These are phyloP conservation scores for Girardinichthys multiradiatus DNA, from an alignment of 2,113 vertebrate genomes.

Conservation along the genomic window DNA sequence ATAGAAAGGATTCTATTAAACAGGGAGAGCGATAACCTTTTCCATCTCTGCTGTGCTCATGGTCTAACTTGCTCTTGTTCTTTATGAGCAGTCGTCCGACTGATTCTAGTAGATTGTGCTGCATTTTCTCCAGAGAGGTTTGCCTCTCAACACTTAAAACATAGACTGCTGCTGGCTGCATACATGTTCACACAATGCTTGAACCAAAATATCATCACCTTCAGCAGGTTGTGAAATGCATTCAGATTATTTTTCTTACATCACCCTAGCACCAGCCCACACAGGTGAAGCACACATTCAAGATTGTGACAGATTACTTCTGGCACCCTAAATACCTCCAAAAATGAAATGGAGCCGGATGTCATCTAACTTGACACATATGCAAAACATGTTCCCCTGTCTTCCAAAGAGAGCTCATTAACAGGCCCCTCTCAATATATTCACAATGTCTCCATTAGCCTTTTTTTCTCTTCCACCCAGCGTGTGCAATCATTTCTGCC, in stretches of 20 bases:
- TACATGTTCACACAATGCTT: not conserved
- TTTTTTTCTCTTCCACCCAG: constrained; percentile 16
- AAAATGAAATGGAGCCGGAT: constrained; percentile 26
- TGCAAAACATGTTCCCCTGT: constrained; percentile 40
- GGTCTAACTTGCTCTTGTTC: constrained; percentile 1
- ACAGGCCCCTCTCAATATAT: constrained; percentile 34
- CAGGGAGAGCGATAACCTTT: constrained; percentile 48
- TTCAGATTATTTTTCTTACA: constrained; percentile 14
- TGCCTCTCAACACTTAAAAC: constrained; percentile 3
- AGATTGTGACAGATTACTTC: constrained; percentile 34
- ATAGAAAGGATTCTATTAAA: constrained; percentile 53
- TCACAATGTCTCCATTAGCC: constrained; percentile 37
- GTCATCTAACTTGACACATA: constrained; percentile 38
- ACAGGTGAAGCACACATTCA: constrained; percentile 29
- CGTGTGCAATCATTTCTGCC: constrained; percentile 35
- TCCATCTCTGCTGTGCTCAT: constrained; percentile 32
- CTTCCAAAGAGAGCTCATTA: constrained; percentile 56
- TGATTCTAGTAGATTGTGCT: constrained; percentile 25
- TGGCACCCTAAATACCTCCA: constrained; percentile 19
- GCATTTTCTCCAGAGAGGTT: constrained; percentile 19
- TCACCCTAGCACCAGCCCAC: constrained; percentile 3
- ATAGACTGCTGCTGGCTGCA: not conserved
- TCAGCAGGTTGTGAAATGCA: constrained; percentile 13
- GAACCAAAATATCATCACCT: not conserved
- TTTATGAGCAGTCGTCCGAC: not conserved